Conservation (phyloP, 2,888 invertebrate species). For the Pterostichus madidus region DNA sequence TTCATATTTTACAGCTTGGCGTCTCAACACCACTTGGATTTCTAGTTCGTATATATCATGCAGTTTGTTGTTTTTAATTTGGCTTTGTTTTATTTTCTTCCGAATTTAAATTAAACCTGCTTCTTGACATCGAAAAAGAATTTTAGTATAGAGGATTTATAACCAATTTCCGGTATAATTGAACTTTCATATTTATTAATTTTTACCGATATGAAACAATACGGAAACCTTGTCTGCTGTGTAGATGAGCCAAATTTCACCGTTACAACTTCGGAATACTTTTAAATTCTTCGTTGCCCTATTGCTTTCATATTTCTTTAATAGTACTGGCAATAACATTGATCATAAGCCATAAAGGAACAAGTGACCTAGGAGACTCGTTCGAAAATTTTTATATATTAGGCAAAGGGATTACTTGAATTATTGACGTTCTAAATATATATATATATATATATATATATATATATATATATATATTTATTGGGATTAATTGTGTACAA, state of each 20-base stretch:
- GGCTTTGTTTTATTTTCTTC: conserved; percentile 5
- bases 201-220: not conserved
- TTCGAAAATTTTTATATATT: no score
- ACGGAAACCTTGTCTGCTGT: not conserved
- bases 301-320: no score
- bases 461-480: no score
- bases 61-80: conserved; percentile 8
- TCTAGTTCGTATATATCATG: conserved; percentile 6
- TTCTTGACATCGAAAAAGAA: not conserved
- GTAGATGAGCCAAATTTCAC: not conserved
- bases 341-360: no score
- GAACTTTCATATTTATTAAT: not conserved
- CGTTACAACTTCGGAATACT: no score
- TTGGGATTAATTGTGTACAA: no score
- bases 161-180: conserved; percentile 30
- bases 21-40: not conserved
- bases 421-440: no score
- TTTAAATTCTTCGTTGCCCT: no score
- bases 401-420: no score
- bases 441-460: no score
- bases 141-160: conserved; percentile 10
- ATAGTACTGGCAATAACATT: no score
- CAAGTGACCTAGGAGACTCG: no score
- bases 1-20: conserved; percentile 33
- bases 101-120: conserved; percentile 13